Conservation (phyloP, 2,113 vertebrate species). For the Aplodontia rufa region DNA sequence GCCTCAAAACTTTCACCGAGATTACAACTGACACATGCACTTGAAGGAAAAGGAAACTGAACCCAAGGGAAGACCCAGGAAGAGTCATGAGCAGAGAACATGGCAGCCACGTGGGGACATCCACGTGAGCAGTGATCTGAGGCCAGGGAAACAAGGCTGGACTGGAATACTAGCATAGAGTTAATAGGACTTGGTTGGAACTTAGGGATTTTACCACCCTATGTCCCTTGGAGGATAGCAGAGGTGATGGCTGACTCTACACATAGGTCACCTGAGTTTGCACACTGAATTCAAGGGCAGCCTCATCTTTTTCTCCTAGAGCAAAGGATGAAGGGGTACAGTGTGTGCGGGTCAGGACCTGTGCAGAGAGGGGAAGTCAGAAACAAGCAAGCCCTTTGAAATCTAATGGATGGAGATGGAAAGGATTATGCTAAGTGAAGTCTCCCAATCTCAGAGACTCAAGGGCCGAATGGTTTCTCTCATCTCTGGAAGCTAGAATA, state of each 20-base stretch:
- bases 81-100: not conserved
- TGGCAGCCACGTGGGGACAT: accelerated
- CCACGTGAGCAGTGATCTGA: not conserved
- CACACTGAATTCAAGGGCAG: too few species aligned
- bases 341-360: not conserved
- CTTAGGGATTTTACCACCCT: not conserved
- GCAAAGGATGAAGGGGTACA: not conserved
- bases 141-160: too few species aligned
- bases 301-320: not conserved
- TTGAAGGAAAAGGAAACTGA: not conserved
- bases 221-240: not conserved
- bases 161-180: not conserved
- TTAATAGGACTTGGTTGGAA: not conserved
- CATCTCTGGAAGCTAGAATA: too few species aligned
- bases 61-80: not conserved
- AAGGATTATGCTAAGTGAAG: too few species aligned
- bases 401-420: too few species aligned
- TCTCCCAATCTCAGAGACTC: too few species aligned
- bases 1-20: not conserved
- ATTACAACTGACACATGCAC: not conserved
- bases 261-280: not conserved
- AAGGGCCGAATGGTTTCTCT: too few species aligned
- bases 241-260: not conserved
- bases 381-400: not conserved
- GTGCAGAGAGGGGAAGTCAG: not conserved